These are phyloP conservation scores for Melieria picta DNA, from an alignment of 2,888 invertebrate species.

Conservation along the genomic window DNA sequence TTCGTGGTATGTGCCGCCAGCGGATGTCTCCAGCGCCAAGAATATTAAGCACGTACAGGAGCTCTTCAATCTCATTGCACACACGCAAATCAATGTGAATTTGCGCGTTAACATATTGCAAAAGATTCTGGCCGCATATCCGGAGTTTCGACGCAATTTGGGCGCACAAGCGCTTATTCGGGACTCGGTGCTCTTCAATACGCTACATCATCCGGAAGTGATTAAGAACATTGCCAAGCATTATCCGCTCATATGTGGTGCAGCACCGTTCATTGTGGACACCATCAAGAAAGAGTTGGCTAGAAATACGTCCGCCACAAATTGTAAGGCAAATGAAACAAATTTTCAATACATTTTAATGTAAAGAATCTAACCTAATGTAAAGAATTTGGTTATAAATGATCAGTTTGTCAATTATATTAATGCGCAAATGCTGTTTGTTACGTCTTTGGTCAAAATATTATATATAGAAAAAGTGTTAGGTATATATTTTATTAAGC, in stretches of 20 bases:
- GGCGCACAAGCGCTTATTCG: slow-evolving; percentile 77
- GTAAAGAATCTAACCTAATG: too few species aligned
- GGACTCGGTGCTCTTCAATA: slow-evolving; percentile 76
- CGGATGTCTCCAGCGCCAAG: slow-evolving; percentile 40
- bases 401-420: background rate
- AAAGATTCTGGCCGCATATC: slow-evolving; percentile 75
- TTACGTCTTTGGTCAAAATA: background rate
- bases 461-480: background rate
- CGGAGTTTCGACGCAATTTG: slow-evolving; percentile 75
- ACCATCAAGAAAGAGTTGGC: slow-evolving; percentile 63
- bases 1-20: slow-evolving; percentile 48
- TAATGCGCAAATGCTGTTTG: background rate
- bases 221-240: slow-evolving; percentile 73
- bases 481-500: background rate
- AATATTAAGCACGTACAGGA: slow-evolving; percentile 52
- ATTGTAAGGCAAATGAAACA: slow-evolving; percentile 41
- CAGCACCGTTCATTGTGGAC: slow-evolving; percentile 68
- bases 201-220: slow-evolving; percentile 73
- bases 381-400: too few species aligned
- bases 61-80: slow-evolving; percentile 61
- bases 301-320: slow-evolving; percentile 53
- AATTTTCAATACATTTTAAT: too few species aligned
- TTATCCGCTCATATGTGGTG: slow-evolving; percentile 76
- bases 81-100: slow-evolving; percentile 65
- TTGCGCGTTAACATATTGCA: slow-evolving; percentile 69